Evolutionary conservation across 2,797 vertebrate genomes (phyloP), one percentile per base, ranked within the genome.

Genomic region (Sciaenops ocellatus): DNA sequence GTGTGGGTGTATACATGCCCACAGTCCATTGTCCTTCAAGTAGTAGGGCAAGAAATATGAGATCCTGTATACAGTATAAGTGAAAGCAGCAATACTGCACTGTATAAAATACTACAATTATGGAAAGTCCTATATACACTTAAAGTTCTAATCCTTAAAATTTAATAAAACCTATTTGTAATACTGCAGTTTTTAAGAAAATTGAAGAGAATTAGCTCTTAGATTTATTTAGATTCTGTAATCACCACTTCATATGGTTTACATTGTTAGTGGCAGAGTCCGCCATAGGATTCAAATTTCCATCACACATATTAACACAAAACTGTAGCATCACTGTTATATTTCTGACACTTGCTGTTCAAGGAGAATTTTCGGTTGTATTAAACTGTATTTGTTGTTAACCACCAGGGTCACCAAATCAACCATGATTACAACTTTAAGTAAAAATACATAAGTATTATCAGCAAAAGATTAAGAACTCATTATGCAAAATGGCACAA

Each of bases 361-460:
- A 28, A 17, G 44, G 17, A 34, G 30, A 6, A 34, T 47, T 57
- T 26, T 15, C 4, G 1, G 52, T 57, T 7, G 20, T 41, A 9
- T 73, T 56, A 7, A 56, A 64, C 51, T 64, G 52, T 28, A 48
- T 50, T 50, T 20, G 28, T 26, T 72, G n/a, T 52, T 60, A 28
- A 56, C 24, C 16, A 60, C 0, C 1, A 18, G 6, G 6, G 15
- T 34, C 26, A 47, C 28, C 54, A 42, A 4, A 51, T 66, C 30
- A 42, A 41, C 30, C 52, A 62, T 55, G 24, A 60, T 50, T 30
- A 18, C 47, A 52, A 54, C 20, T 44, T 9, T 8, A n/a, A 7
- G 48, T 52, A 3, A 8, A 42, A 42, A 13, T 42, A 13, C 2
- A n/a, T 0, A 26, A 16, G 13, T 17, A 17, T 61, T 4, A 62